Conservation (phyloP, 2,888 invertebrate species). For the Brachyptera risi region DNA sequence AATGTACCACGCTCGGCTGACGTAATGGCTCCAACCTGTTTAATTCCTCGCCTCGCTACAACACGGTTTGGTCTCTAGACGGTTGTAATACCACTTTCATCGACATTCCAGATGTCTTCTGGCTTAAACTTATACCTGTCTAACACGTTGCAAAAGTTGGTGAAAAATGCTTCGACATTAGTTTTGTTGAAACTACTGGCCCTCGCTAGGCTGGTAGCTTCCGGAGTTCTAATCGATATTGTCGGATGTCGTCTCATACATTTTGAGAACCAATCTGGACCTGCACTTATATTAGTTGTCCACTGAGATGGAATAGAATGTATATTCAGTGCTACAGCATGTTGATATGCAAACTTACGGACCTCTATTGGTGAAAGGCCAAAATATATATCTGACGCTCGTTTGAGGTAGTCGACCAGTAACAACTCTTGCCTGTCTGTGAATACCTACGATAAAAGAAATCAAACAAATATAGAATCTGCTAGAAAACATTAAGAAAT, state of each 20-base stretch:
- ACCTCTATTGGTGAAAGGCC: conserved; percentile 35
- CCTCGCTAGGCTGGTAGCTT: conserved; percentile 38
- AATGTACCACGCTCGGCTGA: conserved; percentile 41
- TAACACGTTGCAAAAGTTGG: conserved; percentile 20
- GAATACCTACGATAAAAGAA: conserved; percentile 30
- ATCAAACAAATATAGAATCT: too few species aligned
- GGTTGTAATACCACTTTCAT: conserved; percentile 29
- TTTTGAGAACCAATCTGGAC: conserved; percentile 38
- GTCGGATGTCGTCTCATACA: conserved; percentile 37
- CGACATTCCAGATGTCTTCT: conserved; percentile 27
- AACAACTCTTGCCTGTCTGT: conserved; percentile 29
- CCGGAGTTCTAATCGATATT: conserved; percentile 37
- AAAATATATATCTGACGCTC: conserved; percentile 24
- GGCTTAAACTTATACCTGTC: conserved; percentile 22
- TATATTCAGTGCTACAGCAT: conserved; percentile 26
- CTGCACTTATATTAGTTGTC: conserved; percentile 35
- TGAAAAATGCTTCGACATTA: conserved; percentile 48
- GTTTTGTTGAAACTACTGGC: conserved; percentile 37
- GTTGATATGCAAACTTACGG: conserved; percentile 35
- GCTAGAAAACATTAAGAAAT: too few species aligned
- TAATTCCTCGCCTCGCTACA: conserved; percentile 33
- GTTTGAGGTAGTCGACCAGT: conserved; percentile 29
- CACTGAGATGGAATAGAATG: conserved; percentile 34
- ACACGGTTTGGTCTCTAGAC: conserved; percentile 24
- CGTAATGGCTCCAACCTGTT: conserved; percentile 43